Evolutionary conservation across 2,888 invertebrate genomes (phyloP).

Genomic region (Lottia gigantea): DNA sequence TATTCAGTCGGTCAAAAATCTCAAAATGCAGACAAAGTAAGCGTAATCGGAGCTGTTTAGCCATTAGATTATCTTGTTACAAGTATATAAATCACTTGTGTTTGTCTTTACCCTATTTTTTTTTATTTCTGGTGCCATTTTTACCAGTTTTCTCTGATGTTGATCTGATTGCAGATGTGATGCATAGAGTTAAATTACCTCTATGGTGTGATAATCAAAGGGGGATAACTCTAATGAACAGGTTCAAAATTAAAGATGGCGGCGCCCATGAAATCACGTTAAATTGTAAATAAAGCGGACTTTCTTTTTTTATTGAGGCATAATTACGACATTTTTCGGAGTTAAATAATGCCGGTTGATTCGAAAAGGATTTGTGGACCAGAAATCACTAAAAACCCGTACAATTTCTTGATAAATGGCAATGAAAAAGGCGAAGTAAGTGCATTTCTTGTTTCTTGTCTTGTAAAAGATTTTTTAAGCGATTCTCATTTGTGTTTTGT

Average conservation of each 20-base stretch:
- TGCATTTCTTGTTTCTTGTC: not conserved
- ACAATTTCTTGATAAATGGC: constrained; percentile 20
- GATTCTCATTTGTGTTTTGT: not conserved
- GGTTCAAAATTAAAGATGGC: not conserved
- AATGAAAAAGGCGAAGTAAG: constrained; percentile 2
- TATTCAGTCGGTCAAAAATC: too few species aligned
- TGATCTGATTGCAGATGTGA: too few species aligned
- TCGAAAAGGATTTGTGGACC: constrained; percentile 39
- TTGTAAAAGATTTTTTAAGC: too few species aligned
- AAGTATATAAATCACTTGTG: too few species aligned
- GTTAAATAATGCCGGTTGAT: constrained; percentile 24
- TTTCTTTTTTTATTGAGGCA: not conserved
- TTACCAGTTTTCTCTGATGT: too few species aligned
- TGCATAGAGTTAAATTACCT: too few species aligned
- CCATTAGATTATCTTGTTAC: too few species aligned
- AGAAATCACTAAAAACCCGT: constrained; percentile 31
- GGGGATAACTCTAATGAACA: not conserved
- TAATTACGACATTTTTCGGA: not conserved
- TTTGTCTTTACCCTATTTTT: too few species aligned
- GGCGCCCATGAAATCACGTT: constrained; percentile 1
- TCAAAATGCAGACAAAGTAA: too few species aligned
- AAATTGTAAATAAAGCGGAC: not conserved
- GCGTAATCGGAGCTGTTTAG: too few species aligned
- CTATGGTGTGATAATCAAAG: too few species aligned
- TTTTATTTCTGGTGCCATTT: too few species aligned